Base-by-base conservation (phyloP, 1,140 invertebrate species). In the Drosophila ogumai region DNA sequence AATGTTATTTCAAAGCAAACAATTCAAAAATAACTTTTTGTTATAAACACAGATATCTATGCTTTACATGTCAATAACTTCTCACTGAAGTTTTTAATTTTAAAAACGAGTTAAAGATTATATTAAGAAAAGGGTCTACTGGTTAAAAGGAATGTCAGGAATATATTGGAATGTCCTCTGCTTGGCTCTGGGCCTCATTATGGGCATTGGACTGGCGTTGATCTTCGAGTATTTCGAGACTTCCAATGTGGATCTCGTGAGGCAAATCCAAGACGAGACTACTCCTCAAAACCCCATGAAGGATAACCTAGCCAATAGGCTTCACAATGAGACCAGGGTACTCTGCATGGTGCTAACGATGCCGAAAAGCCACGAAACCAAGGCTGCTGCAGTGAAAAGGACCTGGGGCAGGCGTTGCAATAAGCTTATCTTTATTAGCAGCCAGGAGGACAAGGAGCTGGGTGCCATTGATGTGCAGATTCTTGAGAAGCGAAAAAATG, bases 331-430 rank as follows among this genome's bases (percentile, higher is more conserved):
- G 34, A 64, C 55, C 6, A 43, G 68, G 4, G 32, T 71, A 6
- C 63, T 71, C 1, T 71, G 68, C 31, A 19, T 67, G 17, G 63
- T 71, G 6, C 40, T 71, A n/a, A 71, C 68, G 1, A 55, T 47
- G 34, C 63, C 50, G 2, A 4, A 47, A n/a, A 25, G n/a, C 4
- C 32, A 55, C 43, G 6, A 67, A 56, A n/a, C 50, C 43, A 13
- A 25, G 34, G 10, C 31, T 6, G 13, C 9, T 1, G 46, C 1
- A 1, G 49, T 71, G 1, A 71, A 71, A 22, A 25, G 50, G 2
- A 99, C 98, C 0, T 99, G 98, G 98, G 98, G 97, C 0, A 96
- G 96, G 86, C 93, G 98, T 22, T 99, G 98, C 91, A 98, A 99
- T 90, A 96, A 95, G 65, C 87, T 98, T 1, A 86, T 98, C 0